Base-by-base conservation (phyloP, 2,113 vertebrate genomes). In the Echinops telfairi region DNA sequence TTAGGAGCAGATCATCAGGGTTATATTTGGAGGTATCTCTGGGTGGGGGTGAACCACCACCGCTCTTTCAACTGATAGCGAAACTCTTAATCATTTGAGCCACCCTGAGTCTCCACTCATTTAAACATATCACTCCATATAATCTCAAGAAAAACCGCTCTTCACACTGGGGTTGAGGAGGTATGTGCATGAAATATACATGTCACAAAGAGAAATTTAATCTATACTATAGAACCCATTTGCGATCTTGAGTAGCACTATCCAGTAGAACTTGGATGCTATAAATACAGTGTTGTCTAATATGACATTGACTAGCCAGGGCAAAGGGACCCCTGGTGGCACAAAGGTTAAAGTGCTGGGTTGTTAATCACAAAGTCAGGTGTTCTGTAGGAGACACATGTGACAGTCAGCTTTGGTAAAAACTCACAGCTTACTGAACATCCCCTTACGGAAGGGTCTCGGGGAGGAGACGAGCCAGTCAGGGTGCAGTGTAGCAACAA, bases 201-300 rank as follows among this genome's bases (percentile, higher is more conserved):
- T 71, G 20, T 64, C 82, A 31, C 76, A 83, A 95, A 96, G 91
- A 89, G 43, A 70, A 81, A 93, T 91, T 97, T 97, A 96, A 73
- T 92, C 88, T 91, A 53, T 94, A 79, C 86, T 96, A 94, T 81
- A 83, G 58, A 93, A 87, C 87, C 2, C 8, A 79, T 84, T 92
- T 60, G 9, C 83, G 47, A 68, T n/a, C 31, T 25, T 60, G 27
- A 66, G 40, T 2, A 76, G 10, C 1, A 0, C 2, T 47, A 2
- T 40, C 22, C 33, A 75, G 8, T 29, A n/a, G 66, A 58, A 82
- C 40, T 47, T 9, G 3, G 29, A 57, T 78, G 47, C 40, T 6
- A 8, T 31, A 27, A 0, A n/a, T 57, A 22, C 15, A 27, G 1
- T 43, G 10, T 27, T 78, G 36, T 29, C 33, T 9, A 15, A 33